These are phyloP conservation scores for Tricholaema leucomelas DNA, from an alignment of 2,113 vertebrate species.

Conservation along the genomic window DNA sequence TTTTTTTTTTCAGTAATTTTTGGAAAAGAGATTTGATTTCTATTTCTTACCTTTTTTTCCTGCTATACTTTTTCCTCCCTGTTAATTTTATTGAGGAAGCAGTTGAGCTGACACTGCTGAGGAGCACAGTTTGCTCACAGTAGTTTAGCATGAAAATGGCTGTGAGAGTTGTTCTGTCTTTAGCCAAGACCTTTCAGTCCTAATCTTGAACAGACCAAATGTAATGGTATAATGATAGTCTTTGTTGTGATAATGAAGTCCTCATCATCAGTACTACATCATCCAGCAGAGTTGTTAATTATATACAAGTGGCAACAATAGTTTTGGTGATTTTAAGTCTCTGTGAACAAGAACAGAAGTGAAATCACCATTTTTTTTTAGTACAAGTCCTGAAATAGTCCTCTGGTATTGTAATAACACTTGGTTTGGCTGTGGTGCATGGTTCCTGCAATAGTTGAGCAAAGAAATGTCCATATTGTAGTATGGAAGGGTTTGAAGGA, in stretches of 20 bases:
- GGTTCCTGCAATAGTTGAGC: neutral
- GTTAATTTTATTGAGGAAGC: neutral
- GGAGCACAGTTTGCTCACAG: neutral
- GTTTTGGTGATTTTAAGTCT: slow-evolving; percentile 29
- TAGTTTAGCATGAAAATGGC: neutral
- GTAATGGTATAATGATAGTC: neutral
- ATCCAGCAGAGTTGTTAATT: neutral
- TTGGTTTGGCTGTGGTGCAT: neutral
- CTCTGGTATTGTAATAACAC: neutral
- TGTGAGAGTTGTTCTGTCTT: neutral
- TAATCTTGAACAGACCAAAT: neutral
- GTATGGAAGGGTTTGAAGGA: neutral
- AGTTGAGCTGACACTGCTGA: neutral
- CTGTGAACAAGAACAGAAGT: neutral
- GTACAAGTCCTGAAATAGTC: neutral
- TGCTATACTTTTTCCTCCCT: neutral
- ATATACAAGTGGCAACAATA: neutral
- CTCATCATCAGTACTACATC: neutral
- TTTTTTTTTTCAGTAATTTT: slow-evolving; percentile 10
- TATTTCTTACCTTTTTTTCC: neutral
- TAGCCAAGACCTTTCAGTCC: neutral
- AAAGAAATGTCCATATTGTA: neutral
- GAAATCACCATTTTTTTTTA: slow-evolving; percentile 15
- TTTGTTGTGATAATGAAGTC: slow-evolving; percentile 10
- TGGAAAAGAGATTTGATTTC: neutral